Base-by-base conservation (phyloP, 2,113 vertebrate species). In the Otus sunia region DNA sequence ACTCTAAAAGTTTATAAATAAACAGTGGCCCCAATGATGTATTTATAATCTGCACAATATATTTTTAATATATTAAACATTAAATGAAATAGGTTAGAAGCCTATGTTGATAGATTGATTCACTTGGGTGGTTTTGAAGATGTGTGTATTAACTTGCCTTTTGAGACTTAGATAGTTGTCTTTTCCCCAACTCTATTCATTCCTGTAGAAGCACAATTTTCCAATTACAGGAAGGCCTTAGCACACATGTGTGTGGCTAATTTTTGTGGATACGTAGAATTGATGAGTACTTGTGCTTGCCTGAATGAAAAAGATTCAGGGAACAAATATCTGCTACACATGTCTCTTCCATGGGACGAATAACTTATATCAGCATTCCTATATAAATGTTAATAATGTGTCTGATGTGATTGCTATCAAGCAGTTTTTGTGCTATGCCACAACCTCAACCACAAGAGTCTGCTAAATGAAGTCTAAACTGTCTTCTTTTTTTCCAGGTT, bases 381-480 rank as follows among this genome's bases (percentile, higher is more conserved):
- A 64, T 94, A 92, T 71, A 92, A 89, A 91, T 91, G 64, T 91
- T 96, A 95, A 90, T 95, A 83, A 80, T n/a, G 53, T 81, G 37
- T 84, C 47, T 72, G 64, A 59, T 68, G 19, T 55, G 59, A 90
- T 84, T 47, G 56, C 64, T 94, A 86, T 92, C 76, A 90, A 67
- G 49, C 49, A 91, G 67, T 58, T 89, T 92, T 72, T 94, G 47
- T 91, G 43, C 88, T 91, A 23, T 86, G 76, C 59, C 56, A 73
- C 60, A 73, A 83, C 47, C 25, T 81, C 43, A 72, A 18, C 60
- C 45, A 60, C 25, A 64, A 29, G 45, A 78, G n/a, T 85, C 49
- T 88, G 19, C 22, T 87, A 85, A 94, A 69, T 78, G 34, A 87
- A 91, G 29, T 82, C 66, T 87, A 92, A 85, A 50, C 76, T 92